Evolutionary conservation across 2,113 vertebrate species (phyloP).

Genomic region (Ptilorrhoa leucosticta): DNA sequence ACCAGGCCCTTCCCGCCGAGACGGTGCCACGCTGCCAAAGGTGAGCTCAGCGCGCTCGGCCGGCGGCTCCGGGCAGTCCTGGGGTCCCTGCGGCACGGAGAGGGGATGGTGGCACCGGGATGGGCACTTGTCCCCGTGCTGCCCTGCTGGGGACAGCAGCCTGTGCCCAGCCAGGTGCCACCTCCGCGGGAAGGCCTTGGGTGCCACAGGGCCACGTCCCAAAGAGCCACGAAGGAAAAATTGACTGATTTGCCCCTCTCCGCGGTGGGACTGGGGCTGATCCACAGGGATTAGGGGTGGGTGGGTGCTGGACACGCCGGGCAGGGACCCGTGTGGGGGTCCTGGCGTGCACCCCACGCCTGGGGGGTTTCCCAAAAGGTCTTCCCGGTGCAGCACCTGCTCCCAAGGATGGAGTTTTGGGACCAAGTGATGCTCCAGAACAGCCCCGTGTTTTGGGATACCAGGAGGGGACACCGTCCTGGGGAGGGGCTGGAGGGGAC

Average conservation of each 20-base stretch:
- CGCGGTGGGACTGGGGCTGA: background rate
- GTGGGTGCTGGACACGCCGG: background rate
- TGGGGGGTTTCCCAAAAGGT: fast-evolving
- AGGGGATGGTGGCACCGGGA: background rate
- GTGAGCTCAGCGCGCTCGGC: conserved; percentile 39
- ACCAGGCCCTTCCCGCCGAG: background rate
- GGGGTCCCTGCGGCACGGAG: fast-evolving
- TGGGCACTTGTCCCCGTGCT: fast-evolving
- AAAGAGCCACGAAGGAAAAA: fast-evolving
- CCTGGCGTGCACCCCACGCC: fast-evolving
- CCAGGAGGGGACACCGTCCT: fast-evolving
- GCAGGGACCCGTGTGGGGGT: fast-evolving
- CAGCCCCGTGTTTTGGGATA: fast-evolving
- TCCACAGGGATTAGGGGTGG: background rate
- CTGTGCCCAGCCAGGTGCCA: background rate
- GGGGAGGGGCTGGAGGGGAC: background rate
- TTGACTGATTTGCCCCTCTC: fast-evolving
- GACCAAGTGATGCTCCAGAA: fast-evolving
- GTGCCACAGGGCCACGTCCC: fast-evolving
- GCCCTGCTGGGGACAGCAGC: background rate
- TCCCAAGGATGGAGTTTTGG: fast-evolving
- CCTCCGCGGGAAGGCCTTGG: background rate
- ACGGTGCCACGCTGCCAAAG: background rate
- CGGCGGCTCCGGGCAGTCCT: background rate
- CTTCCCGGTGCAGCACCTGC: fast-evolving